phyloP scores from a whole-genome alignment of 2,888 invertebrate genomes.

The Myopa tessellatipennis region DNA sequence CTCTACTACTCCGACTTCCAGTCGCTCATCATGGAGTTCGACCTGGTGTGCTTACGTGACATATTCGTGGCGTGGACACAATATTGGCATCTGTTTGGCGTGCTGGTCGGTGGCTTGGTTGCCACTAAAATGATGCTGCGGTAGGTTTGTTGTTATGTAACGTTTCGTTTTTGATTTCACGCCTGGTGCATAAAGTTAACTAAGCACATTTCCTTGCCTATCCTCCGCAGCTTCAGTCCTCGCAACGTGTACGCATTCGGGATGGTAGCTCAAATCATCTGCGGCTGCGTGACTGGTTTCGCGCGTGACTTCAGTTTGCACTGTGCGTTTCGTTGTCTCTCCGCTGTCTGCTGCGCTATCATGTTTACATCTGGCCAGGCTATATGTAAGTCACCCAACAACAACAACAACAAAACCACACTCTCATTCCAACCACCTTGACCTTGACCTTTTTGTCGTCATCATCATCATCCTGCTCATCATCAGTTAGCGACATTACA shows the following conservation, averaged over 20 bases:
- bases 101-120: constrained; percentile 67
- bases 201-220: background rate
- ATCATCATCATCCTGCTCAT: background rate
- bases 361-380: constrained; percentile 68
- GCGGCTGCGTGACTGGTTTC: constrained; percentile 67
- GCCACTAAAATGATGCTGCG: constrained; percentile 65
- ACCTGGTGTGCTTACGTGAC: constrained; percentile 67
- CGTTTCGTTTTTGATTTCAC: too few species aligned
- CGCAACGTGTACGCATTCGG: constrained; percentile 65
- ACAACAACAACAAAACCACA: background rate
- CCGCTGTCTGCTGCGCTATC: constrained; percentile 68
- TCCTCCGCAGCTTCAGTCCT: constrained; percentile 62
- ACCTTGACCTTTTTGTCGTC: too few species aligned
- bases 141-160: constrained; percentile 47
- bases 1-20: constrained; percentile 59
- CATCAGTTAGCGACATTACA: constrained; percentile 67
- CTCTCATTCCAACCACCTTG: background rate
- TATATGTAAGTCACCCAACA: constrained; percentile 63
- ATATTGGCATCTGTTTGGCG: constrained; percentile 69
- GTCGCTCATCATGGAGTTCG: constrained; percentile 67
- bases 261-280: constrained; percentile 65
- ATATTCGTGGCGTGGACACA: constrained; percentile 69
- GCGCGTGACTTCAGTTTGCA: constrained; percentile 66
- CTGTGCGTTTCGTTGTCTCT: constrained; percentile 66
- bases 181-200: background rate